These are phyloP conservation scores for Xenentodon cancila DNA, from an alignment of 2,797 vertebrate species.

Conservation along the genomic window DNA sequence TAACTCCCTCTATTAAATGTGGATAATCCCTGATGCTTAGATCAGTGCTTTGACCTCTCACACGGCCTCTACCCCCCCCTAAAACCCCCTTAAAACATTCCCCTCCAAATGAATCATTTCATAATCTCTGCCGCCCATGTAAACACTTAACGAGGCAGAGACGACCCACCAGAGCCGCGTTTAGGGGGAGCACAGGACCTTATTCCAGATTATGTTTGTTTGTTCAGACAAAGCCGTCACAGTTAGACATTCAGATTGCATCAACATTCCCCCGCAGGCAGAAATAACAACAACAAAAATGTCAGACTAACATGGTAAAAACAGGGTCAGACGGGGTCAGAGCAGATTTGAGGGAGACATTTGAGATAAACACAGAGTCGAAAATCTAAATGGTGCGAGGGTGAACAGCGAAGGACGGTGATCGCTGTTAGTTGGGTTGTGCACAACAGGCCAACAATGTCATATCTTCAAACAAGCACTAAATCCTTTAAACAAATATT, in stretches of 20 bases:
- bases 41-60: constrained; percentile 61
- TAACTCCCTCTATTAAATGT: constrained; percentile 71
- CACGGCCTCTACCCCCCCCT: constrained; percentile 37
- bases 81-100: constrained; percentile 43
- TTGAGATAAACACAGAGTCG: constrained; percentile 16
- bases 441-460: constrained; percentile 24
- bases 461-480: constrained; percentile 10
- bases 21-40: constrained; percentile 77
- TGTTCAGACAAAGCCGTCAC: constrained; percentile 38
- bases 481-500: constrained; percentile 2
- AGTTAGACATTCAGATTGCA: constrained; percentile 58
- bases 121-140: constrained; percentile 59
- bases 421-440: too few relatives aligned
- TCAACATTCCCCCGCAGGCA: constrained; percentile 47
- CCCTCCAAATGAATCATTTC: constrained; percentile 71
- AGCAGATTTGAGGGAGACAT: constrained; percentile 12
- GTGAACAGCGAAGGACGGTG: background rate
- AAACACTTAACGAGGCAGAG: constrained; percentile 24
- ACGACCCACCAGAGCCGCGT: constrained; percentile 5
- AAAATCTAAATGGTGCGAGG: background rate
- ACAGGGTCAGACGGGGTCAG: too few relatives aligned
- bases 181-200: constrained; percentile 18
- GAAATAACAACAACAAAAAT: constrained; percentile 29
- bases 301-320: constrained; percentile 18
- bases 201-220: constrained; percentile 36